Base-by-base conservation (phyloP, 2,888 invertebrate species). In the Terebella lapidaria region DNA sequence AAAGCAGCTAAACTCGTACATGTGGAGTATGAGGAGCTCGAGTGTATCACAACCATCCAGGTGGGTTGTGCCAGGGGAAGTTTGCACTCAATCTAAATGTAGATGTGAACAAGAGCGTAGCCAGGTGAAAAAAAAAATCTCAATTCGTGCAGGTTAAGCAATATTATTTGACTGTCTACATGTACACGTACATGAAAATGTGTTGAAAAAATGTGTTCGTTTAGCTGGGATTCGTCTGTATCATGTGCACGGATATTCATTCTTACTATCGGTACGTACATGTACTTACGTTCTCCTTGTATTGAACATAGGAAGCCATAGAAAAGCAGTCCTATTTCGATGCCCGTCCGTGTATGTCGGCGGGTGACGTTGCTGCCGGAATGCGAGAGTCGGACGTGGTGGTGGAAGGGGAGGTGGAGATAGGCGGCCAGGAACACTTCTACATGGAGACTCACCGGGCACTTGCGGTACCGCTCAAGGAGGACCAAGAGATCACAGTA, bases 401-500 rank as follows among this genome's bases (percentile, higher is more conserved):
- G n/a, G 76, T 93, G 30, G 88, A 90, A 81, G 92, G 92, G 0
- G 86, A 89, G 67, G 84, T 87, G 52, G 84, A 88, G 60, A 88
- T 91, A 74, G 93, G 93, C 15, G 93, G 92, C 0, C 95, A 96
- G 81, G 96, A 96, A 77, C 96, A 96, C 78, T 95, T 97, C 80
- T 96, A 96, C 81, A 83, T 97, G 71, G 96, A 97, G 81, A 92
- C 95, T 0, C 79, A 83, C 22, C 74, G 77, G 1, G 75, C 79
- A 45, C 65, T 83, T 3, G 83, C 75, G 0, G 75, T 82, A 22
- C 84, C 84, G 0, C 86, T 85, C 81, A 81, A 59, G 3, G 88
- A 88, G 60, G 87, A 35, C 35, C 10, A 15, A 10, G 10, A 35
- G 35, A 35, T 35, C 35, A 35, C 35, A 10, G 18, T 35, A 35